Percentiles rank a stretch among this genome's conserved stretches.
Conservation (phyloP, 2,888 invertebrate genomes). For the Scelioninae gen. 2 region DNA sequence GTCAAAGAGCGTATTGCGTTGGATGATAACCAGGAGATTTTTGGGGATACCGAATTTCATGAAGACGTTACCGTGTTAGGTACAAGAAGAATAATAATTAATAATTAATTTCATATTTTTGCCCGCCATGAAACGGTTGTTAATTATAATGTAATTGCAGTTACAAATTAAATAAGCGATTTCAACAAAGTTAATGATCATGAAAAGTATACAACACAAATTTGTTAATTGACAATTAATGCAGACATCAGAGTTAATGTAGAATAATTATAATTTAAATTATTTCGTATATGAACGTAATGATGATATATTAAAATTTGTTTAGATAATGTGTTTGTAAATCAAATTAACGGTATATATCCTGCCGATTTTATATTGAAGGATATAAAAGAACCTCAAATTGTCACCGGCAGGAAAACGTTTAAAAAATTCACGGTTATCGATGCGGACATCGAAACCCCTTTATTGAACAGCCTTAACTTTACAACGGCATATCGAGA, state of each 20-base stretch:
- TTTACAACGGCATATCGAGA: background rate
- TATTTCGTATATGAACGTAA: no score
- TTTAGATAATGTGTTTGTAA: constrained; percentile 1
- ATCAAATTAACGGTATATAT: constrained; percentile 11
- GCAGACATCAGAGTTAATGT: no score
- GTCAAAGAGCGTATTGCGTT: constrained; percentile 63
- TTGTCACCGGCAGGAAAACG: constrained; percentile 9
- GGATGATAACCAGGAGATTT: constrained; percentile 59
- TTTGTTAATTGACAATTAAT: no score
- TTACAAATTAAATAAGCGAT: no score
- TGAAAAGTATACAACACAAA: no score
- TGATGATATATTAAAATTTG: no score
- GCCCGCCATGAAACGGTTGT: no score
- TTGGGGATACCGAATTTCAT: constrained; percentile 63
- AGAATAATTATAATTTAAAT: no score
- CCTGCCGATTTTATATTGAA: constrained; percentile 7
- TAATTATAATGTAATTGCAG: no score
- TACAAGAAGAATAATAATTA: no score
- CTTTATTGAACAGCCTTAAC: background rate
- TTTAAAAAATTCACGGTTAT: constrained; percentile 4
- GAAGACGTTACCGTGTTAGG: constrained; percentile 63
- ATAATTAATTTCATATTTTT: no score
- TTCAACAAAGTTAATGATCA: no score
- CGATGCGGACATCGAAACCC: background rate
- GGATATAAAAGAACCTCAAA: background rate